These are phyloP conservation scores for Drymonia ruficornis DNA, from an alignment of 2,888 invertebrate genomes.

Conservation along the genomic window DNA sequence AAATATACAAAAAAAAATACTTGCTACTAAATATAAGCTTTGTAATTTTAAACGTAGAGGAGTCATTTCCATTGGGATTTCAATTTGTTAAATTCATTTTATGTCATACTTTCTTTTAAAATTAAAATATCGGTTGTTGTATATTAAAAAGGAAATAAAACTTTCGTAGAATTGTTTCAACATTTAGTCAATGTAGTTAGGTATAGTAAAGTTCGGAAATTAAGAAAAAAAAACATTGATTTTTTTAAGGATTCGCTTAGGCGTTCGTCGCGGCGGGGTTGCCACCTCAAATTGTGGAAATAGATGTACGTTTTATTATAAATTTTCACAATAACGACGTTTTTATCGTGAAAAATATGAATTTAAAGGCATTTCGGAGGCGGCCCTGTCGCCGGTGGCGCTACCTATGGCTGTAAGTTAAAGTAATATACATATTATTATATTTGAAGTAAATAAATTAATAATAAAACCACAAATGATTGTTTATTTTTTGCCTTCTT, in stretches of 20 bases:
- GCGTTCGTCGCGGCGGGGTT: slow-evolving; percentile 4
- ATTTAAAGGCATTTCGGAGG: slow-evolving; percentile 39
- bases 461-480: slow-evolving; percentile 68
- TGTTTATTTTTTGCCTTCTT: slow-evolving; percentile 50
- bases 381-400: slow-evolving; percentile 34
- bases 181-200: slow-evolving; percentile 48
- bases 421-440: slow-evolving; percentile 83
- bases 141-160: slow-evolving; percentile 54
- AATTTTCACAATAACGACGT: slow-evolving; percentile 5
- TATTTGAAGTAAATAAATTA: slow-evolving; percentile 83
- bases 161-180: slow-evolving; percentile 41
- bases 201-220: slow-evolving; percentile 36
- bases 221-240: slow-evolving; percentile 57
- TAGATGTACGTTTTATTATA: slow-evolving; percentile 7
- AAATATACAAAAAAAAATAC: slow-evolving; percentile 72
- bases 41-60: slow-evolving; percentile 45
- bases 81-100: slow-evolving; percentile 17
- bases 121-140: slow-evolving; percentile 71
- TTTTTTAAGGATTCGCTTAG: slow-evolving; percentile 64
- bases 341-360: slow-evolving; percentile 23
- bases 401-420: slow-evolving; percentile 79
- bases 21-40: slow-evolving; percentile 58
- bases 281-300: slow-evolving; percentile 11
- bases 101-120: slow-evolving; percentile 26
- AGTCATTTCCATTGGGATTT: slow-evolving; percentile 25